Base-by-base conservation (phyloP, 2,797 vertebrate genomes). In the Anguilla marmorata region DNA sequence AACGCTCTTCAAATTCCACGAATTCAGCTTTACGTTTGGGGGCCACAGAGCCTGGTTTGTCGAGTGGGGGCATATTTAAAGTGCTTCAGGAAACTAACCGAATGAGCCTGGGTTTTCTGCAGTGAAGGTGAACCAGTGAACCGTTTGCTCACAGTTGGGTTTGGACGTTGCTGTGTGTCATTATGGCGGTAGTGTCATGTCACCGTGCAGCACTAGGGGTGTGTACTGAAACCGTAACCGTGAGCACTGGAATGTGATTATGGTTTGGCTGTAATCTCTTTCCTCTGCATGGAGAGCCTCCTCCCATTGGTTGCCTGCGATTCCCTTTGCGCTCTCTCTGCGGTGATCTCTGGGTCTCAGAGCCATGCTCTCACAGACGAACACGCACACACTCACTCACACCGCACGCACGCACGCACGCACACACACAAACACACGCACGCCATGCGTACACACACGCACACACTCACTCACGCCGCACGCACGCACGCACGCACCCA, bases 111-210 rank as follows among this genome's bases (percentile, higher is more conserved):
- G 12, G 76, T 33, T 76, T 76, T 37, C 6, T 76, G 30, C 30
- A 14, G 12, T 76, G 33, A 37, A 41, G 33, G 74, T 7, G 37
- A 19, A 2, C 74, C 2, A 48, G n/a, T n/a, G 19, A 82, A 50
- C 12, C 16, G 14, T 50, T 82, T 52, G 56, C 45, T 84, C 24
- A 11, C 24, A 27, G 12, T 5, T 11, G 37, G 76, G 69, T 66
- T 69, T 84, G 79, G 87, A 87, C 19, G 30, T 48, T 2, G 66
- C 33, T 85, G 54, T 27, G 63, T 66, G 24, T 63, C 58, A n/a
- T 19, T 4, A 19, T 21, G 58, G 16, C 58, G 58, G 21, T 63
- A 63, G 1, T 63, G 19, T 27, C 63, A 9, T n/a, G 63, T 66
- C 27, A 14, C 33, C 14, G 74, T 79, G 19, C 14, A 21, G 74